A percentile compares a stretch with the other conserved stretches of the same genome.
phyloP scores from a whole-genome alignment of 2,888 invertebrate species.

The Idaea aversata region DNA sequence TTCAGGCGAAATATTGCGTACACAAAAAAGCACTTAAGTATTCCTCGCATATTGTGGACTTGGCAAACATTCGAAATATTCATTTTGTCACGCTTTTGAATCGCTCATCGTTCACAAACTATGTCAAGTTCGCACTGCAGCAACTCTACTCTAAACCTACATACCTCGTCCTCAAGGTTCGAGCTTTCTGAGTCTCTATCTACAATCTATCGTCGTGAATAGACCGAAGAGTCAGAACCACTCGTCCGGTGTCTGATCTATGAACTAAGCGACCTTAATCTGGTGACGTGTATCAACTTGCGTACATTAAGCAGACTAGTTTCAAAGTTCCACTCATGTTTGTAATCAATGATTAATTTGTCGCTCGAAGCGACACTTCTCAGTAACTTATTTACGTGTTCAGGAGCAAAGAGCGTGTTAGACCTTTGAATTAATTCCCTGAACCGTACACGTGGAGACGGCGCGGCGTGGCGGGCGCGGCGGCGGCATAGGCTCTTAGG shows the following conservation, averaged over 20 bases:
- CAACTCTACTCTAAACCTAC: not conserved
- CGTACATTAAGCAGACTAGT: slow-evolving; percentile 30
- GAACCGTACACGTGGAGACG: not conserved
- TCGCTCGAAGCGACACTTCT: slow-evolving; percentile 24
- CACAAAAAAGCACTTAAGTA: slow-evolving; percentile 39
- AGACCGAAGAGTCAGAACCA: too few species aligned
- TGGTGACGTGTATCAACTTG: slow-evolving; percentile 21
- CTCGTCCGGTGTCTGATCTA: not conserved
- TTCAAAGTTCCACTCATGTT: slow-evolving; percentile 30
- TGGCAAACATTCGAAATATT: slow-evolving; percentile 28
- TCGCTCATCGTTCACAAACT: slow-evolving; percentile 17
- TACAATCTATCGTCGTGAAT: not conserved
- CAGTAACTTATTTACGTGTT: slow-evolving; percentile 27
- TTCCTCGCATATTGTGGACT: slow-evolving; percentile 29
- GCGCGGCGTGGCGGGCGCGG: not conserved
- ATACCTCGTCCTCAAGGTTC: slow-evolving; percentile 1
- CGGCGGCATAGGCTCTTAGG: slow-evolving; percentile 1
- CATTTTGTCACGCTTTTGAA: slow-evolving; percentile 26
- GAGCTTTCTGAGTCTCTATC: not conserved
- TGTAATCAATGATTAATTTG: slow-evolving; percentile 44
- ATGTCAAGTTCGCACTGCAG: slow-evolving; percentile 1
- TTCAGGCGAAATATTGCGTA: slow-evolving; percentile 39
- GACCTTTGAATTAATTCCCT: slow-evolving; percentile 19
- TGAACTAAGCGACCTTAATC: slow-evolving; percentile 17
- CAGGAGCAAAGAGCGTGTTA: slow-evolving; percentile 21